These are phyloP conservation scores for Silvanus unidentatus DNA, from an alignment of 2,888 invertebrate species.

Conservation along the genomic window DNA sequence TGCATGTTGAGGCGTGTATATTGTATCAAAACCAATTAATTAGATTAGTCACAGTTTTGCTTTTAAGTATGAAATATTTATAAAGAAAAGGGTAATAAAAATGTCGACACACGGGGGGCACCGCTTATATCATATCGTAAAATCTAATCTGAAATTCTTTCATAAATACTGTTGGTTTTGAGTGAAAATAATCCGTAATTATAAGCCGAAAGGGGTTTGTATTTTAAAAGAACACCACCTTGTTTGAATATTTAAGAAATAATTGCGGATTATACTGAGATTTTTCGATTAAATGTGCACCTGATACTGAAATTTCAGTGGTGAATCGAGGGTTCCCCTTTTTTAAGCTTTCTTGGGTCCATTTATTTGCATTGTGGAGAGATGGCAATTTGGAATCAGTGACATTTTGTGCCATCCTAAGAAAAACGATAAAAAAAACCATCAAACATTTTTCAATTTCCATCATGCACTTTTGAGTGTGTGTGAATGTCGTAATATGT, in stretches of 20 bases:
- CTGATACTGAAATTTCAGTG: conserved; percentile 28
- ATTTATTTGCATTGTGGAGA: too few species aligned
- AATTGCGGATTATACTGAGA: conserved; percentile 38
- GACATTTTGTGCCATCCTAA: not conserved
- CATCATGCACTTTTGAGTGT: too few species aligned
- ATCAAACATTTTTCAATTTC: conserved; percentile 14
- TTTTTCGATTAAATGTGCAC: conserved; percentile 39
- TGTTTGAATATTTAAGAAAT: conserved; percentile 36
- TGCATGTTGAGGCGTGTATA: too few species aligned
- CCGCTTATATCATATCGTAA: conserved; percentile 26
- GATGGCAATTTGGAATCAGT: too few species aligned
- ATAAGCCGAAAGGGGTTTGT: conserved; percentile 5
- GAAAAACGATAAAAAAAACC: conserved; percentile 7
- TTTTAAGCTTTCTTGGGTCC: too few species aligned
- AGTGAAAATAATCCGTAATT: conserved; percentile 21
- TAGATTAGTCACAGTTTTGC: too few species aligned
- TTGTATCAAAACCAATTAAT: too few species aligned
- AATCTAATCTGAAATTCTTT: conserved; percentile 32
- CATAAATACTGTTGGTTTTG: conserved; percentile 25
- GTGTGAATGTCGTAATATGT: too few species aligned
- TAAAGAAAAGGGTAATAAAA: conserved; percentile 21
- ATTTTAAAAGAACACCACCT: conserved; percentile 18
- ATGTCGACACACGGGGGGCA: conserved; percentile 22
- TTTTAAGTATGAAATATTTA: too few species aligned
- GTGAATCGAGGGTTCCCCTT: too few species aligned